phyloP scores from a whole-genome alignment of 2,797 vertebrate species.

The Enteromius viviparus region DNA sequence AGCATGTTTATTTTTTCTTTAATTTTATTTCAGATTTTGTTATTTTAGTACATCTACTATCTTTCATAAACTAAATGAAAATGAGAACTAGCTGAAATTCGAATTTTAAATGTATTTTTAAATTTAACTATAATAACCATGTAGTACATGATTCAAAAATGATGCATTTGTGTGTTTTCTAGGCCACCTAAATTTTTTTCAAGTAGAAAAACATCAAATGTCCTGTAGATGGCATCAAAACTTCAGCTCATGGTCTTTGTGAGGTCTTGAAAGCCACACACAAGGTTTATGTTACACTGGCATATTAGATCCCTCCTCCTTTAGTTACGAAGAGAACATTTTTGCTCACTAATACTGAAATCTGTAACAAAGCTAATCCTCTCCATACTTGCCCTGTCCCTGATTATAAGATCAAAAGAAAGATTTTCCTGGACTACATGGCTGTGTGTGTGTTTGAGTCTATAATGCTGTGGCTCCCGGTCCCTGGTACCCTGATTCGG shows the following conservation, averaged over 20 bases:
- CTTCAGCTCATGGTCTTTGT: background rate
- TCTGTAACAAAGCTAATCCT: conserved; percentile 37
- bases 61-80: background rate
- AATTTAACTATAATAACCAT: background rate
- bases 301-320: conserved; percentile 39
- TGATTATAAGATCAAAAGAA: conserved; percentile 52
- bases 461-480: conserved; percentile 67
- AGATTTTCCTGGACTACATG: conserved; percentile 44
- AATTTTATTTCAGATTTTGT: background rate
- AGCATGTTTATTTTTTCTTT: background rate
- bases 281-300: conserved; percentile 21
- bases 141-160: background rate
- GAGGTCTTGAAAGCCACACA: background rate
- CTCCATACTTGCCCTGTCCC: conserved; percentile 38
- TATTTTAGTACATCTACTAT: background rate
- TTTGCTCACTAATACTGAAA: conserved; percentile 37
- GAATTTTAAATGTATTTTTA: background rate
- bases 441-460: conserved; percentile 48
- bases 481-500: conserved; percentile 63
- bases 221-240: conserved; percentile 55
- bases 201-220: background rate
- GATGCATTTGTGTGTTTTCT: background rate
- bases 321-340: conserved; percentile 35
- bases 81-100: background rate
- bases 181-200: background rate